Evolutionary conservation across 53 echinoderm and acorn worm species (phyloP).

Genomic region (Apostichopus leukothele): DNA sequence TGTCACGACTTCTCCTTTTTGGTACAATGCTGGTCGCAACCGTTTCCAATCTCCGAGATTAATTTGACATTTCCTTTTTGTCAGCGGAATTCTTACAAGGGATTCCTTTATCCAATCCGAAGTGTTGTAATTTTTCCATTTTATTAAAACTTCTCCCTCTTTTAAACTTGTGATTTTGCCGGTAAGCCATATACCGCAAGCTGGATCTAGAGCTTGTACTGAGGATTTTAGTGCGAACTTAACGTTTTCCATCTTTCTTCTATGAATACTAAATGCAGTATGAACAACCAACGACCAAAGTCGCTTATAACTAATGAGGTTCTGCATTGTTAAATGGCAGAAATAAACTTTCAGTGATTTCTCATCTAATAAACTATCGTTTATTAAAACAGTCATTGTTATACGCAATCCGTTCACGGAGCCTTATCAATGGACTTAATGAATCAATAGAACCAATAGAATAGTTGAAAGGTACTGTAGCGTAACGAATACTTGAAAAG

Average conservation of each 20-base stretch:
- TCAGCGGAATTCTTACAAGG: background rate
- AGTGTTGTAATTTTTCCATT: slow-evolving; percentile 9
- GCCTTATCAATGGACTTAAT: too few species aligned
- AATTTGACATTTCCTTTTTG: background rate
- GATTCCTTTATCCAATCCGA: background rate
- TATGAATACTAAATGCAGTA: background rate
- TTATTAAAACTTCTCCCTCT: background rate
- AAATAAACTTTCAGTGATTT: too few species aligned
- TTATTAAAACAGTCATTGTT: too few species aligned
- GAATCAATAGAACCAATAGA: too few species aligned
- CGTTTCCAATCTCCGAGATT: background rate
- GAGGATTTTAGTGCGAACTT: background rate
- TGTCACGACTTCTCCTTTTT: background rate
- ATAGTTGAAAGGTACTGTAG: too few species aligned
- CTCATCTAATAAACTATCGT: too few species aligned
- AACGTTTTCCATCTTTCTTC: too few species aligned
- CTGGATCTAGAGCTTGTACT: slow-evolving; percentile 17
- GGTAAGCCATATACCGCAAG: slow-evolving; percentile 10
- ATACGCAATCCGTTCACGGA: too few species aligned
- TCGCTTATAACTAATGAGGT: too few species aligned
- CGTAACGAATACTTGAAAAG: too few species aligned
- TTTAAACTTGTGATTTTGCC: background rate
- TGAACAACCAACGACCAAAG: too few species aligned
- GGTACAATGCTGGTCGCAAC: background rate
- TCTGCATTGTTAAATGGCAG: too few species aligned